Base-by-base conservation (phyloP, 1,140 invertebrate species). In the Subanguina moxae region DNA sequence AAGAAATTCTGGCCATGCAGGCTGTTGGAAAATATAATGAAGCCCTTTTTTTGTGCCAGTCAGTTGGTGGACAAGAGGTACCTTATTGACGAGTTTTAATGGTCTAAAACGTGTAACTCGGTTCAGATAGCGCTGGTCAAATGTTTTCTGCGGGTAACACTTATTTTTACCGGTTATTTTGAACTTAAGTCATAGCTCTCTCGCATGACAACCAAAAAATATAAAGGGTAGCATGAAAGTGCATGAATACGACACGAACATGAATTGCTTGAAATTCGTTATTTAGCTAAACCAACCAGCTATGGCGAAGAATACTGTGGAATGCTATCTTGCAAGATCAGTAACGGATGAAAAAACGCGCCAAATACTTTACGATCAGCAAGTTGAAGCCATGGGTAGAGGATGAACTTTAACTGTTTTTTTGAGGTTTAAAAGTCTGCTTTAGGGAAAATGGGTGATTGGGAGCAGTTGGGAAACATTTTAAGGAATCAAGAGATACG, bases 381-480 rank as follows among this genome's bases (percentile, higher is more conserved):
- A 62, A 57, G 32, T 62, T 9, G 59, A 62, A 43, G 59, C 59
- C 13, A 52, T 28, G 59, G 21, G 59, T 21, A 21, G 13, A n/a
- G n/a, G n/a, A n/a, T n/a, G n/a, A n/a, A n/a, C n/a, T n/a, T n/a
- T n/a, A n/a, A n/a, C n/a, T n/a, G n/a, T 38, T 38, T 38, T 38
- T 38, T 38, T 38, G 32, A 38, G 3, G 32, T 21, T 52, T 52
- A 52, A 5, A 5, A 52, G 48, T 25, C 3, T 25, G n/a, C 17
- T 52, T 19, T 52, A 52, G 48, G 48, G 1, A 52, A 52, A 17
- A 19, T 64, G 38, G n/a, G 21, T 19, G 42, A 64, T 64, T 64
- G 62, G 62, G 57, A 63, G n/a, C 62, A 64, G 56, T 57, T 64
- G n/a, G 32, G 45, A 23, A 62, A 19, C 58, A 7, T 30, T 5